Evolutionary conservation across 2,888 invertebrate species (phyloP).

Genomic region (Melanostoma mellinum): DNA sequence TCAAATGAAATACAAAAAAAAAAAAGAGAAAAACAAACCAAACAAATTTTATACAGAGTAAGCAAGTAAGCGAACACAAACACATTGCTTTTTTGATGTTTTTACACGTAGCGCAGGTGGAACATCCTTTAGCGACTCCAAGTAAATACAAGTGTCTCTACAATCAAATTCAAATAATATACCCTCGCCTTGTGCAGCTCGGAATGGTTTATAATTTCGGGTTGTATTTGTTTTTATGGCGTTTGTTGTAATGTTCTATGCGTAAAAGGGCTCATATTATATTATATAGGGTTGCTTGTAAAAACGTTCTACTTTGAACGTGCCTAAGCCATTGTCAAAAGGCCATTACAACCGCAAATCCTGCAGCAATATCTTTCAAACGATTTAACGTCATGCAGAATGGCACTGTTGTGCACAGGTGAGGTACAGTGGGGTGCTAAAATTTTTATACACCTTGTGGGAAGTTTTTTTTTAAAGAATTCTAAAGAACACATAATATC

Average conservation of each 20-base stretch:
- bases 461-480: too few species aligned
- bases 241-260: conserved; percentile 18
- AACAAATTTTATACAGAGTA: neutral
- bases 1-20: conserved; percentile 24
- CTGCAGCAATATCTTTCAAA: conserved; percentile 46
- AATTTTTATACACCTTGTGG: neutral
- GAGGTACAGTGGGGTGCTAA: conserved; percentile 30
- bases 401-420: conserved; percentile 5
- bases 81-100: conserved; percentile 3
- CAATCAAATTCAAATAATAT: conserved; percentile 53
- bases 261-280: conserved; percentile 21
- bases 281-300: neutral
- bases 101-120: conserved; percentile 1
- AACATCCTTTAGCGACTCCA: neutral
- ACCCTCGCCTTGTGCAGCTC: neutral
- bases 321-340: conserved; percentile 65
- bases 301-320: conserved; percentile 31
- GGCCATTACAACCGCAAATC: conserved; percentile 61
- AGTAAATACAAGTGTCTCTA: conserved; percentile 5
- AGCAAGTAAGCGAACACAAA: neutral
- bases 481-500: too few species aligned
- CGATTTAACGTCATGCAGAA: conserved; percentile 39
- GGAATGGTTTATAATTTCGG: conserved; percentile 42
- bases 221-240: conserved; percentile 13
- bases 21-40: conserved; percentile 1